Evolutionary conservation across 2,113 vertebrate genomes (phyloP).

Genomic region (Tenebrosternarchus preto): DNA sequence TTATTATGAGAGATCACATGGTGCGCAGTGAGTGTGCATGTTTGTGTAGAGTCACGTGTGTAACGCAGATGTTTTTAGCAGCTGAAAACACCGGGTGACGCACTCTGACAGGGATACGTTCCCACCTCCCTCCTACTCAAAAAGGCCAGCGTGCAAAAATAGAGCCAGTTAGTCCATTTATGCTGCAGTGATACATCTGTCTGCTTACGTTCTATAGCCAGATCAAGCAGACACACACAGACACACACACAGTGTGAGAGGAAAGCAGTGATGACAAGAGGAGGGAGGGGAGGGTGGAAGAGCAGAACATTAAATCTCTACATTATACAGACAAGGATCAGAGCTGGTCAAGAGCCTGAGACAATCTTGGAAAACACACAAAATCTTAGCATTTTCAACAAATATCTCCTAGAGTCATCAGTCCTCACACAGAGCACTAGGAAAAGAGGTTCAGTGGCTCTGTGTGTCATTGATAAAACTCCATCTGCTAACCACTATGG

Average conservation of each 20-base stretch:
- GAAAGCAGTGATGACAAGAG: background rate
- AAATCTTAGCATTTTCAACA: background rate
- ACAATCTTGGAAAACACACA: constrained; percentile 3
- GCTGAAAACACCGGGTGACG: constrained; percentile 43
- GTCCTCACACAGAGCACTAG: background rate
- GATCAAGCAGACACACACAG: constrained; percentile 13
- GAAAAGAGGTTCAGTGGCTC: background rate
- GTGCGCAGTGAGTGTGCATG: background rate
- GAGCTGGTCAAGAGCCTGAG: background rate
- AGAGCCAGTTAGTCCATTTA: constrained; percentile 31
- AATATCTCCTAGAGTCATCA: background rate
- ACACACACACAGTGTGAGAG: constrained; percentile 5
- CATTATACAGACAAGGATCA: constrained; percentile 18
- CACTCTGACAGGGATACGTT: constrained; percentile 32
- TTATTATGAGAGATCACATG: constrained; percentile 1
- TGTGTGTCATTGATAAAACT: background rate
- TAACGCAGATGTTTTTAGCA: constrained; percentile 45
- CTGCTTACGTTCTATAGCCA: background rate
- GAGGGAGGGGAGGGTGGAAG: constrained; percentile 21
- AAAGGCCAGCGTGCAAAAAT: constrained; percentile 37
- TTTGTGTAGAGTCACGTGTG: constrained; percentile 1
- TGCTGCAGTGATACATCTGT: constrained; percentile 18
- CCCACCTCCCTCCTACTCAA: constrained; percentile 27
- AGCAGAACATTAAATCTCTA: constrained; percentile 31
- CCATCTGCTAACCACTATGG: background rate